Evolutionary conservation across 2,113 vertebrate genomes (phyloP), one percentile per base, ranked within the genome.

Genomic region (Ochotona curzoniae): DNA sequence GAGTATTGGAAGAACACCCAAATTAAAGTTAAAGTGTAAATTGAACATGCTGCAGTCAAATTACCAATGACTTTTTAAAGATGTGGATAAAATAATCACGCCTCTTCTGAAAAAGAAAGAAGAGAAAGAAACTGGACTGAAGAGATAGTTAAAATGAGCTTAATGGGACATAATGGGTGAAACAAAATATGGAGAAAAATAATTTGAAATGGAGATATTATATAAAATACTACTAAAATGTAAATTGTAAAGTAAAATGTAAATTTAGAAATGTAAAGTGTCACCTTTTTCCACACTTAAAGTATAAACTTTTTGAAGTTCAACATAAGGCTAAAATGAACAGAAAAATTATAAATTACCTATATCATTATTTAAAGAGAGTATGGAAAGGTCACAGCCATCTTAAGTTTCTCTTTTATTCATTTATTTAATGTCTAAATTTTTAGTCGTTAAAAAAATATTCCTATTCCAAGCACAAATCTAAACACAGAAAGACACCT

Each of bases 21-120:
- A 70, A 71, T 71, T 78, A 60, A 2, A 79, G 66, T 83, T 60
- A 85, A 69, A 66, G 54, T 91, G 51, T 30, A 44, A 70, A 8
- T 49, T 86, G 4, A 92, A 30, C 60, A 86, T 71, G 66, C 9
- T 85, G 66, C 8, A 38, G 51, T 80, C 23, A 81, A 71, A 82
- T 92, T 71, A 64, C 64, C 35, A 66, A 4, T 78, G 32, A 30
- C 64, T 2, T 79, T 90, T 69, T 54, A 78, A 44, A 54, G 15
- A 78, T 61, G 30, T 51, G 69, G n/a, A 73, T 32, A 61, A 89
- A 35, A 91, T 54, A 82, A 90, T 85, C 10, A 87, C 73, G 87
- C 80, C 49, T 30, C 23, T 91, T 88, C 14, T 70, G 5, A 64
- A 80, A 78, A 26, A 69, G 13, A 35, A 88, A 51, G 11, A 47